phyloP scores from a whole-genome alignment of 1,140 invertebrate genomes.

The Procambarus clarkii region DNA sequence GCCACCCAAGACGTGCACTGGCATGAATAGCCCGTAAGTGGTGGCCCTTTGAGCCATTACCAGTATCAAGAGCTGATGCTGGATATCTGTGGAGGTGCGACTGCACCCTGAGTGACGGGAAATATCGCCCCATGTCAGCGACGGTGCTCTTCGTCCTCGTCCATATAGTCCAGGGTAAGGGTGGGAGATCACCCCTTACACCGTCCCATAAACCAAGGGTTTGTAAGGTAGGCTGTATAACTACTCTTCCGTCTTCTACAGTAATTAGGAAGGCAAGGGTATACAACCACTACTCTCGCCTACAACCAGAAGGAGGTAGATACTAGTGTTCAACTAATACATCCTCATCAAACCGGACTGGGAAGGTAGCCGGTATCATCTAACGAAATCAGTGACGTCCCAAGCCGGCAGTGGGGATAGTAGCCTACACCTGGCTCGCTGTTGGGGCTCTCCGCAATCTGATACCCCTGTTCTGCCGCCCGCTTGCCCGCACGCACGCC shows the following conservation, averaged over 20 bases:
- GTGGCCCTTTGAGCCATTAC: too few species aligned
- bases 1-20: too few species aligned
- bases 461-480: conserved; percentile 38
- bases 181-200: too few species aligned
- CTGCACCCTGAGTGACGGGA: too few species aligned
- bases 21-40: too few species aligned
- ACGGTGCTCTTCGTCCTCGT: not conserved
- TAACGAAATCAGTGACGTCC: conserved; percentile 41
- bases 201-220: too few species aligned
- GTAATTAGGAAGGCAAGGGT: too few species aligned
- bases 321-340: not conserved
- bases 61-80: too few species aligned
- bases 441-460: conserved; percentile 42
- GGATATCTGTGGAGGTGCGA: too few species aligned
- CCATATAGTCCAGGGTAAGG: too few species aligned
- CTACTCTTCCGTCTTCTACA: not conserved
- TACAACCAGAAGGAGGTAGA: not conserved
- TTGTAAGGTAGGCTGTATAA: too few species aligned
- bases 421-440: conserved; percentile 39
- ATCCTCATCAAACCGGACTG: conserved; percentile 35
- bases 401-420: conserved; percentile 24
- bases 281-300: not conserved
- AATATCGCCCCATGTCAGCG: too few species aligned
- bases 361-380: conserved; percentile 33
- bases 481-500: not conserved